Conservation (phyloP, 2,888 invertebrate species). For the Xylocampa areola region DNA sequence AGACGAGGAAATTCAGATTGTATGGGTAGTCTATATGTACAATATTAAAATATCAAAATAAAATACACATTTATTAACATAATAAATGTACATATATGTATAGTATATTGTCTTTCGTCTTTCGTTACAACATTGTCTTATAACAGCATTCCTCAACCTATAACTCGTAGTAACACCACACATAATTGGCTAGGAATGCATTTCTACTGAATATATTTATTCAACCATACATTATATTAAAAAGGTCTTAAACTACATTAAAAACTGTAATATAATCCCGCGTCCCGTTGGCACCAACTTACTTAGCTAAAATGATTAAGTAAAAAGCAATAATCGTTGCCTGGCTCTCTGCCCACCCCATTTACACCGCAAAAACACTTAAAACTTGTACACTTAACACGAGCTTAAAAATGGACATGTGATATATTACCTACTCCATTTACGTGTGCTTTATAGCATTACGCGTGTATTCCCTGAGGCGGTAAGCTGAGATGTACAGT, state of each 20-base stretch:
- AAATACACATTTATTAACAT: too few relatives aligned
- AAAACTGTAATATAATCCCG: constrained; percentile 26
- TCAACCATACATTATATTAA: background rate
- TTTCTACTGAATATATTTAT: too few relatives aligned
- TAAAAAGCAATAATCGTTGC: constrained; percentile 37
- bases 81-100: too few relatives aligned
- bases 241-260: background rate
- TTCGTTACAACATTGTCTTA: too few relatives aligned
- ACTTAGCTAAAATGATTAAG: constrained; percentile 40
- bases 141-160: too few relatives aligned
- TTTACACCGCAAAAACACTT: constrained; percentile 27
- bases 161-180: too few relatives aligned
- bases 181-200: too few relatives aligned
- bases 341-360: constrained; percentile 47
- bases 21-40: too few relatives aligned
- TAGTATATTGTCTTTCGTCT: too few relatives aligned
- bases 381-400: constrained; percentile 46
- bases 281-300: constrained; percentile 39
- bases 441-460: background rate
- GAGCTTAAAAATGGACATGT: constrained; percentile 41
- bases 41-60: too few relatives aligned
- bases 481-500: too few relatives aligned
- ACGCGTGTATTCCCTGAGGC: background rate
- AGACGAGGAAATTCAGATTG: too few relatives aligned
- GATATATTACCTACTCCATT: constrained; percentile 28